Conservation (phyloP, 92 coral and sea anemone genomes). For the Palythoa grandiflora region DNA sequence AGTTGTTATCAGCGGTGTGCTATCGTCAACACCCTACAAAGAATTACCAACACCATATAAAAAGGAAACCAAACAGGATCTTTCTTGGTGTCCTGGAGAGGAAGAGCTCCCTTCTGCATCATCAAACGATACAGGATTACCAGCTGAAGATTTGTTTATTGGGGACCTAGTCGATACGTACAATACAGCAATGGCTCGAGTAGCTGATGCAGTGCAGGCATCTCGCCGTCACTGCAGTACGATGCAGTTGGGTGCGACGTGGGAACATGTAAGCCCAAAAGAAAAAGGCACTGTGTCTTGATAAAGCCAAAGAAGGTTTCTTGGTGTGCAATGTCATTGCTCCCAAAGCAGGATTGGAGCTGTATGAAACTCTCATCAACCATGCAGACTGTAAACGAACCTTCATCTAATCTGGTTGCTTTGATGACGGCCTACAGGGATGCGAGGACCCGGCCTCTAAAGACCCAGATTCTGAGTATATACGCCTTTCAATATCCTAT, state of each 20-base stretch:
- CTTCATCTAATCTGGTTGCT: slow-evolving; percentile 40
- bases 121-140: background rate
- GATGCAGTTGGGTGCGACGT: slow-evolving; percentile 4
- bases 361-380: slow-evolving; percentile 30
- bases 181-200: slow-evolving; percentile 32
- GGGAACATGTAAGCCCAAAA: slow-evolving; percentile 36
- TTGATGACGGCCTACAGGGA: slow-evolving; percentile 60
- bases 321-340: slow-evolving; percentile 43
- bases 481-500: no score
- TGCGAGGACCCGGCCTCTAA: slow-evolving; percentile 51
- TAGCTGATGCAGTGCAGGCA: slow-evolving; percentile 15
- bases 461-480: slow-evolving; percentile 60
- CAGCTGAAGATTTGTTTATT: background rate
- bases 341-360: slow-evolving; percentile 24
- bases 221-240: background rate
- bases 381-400: slow-evolving; percentile 18
- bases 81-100: slow-evolving; percentile 5
- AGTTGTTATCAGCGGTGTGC: background rate
- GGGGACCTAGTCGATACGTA: slow-evolving; percentile 17
- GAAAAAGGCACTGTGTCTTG: slow-evolving; percentile 44
- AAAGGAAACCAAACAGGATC: background rate
- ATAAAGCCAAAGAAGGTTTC: slow-evolving; percentile 51
- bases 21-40: background rate
- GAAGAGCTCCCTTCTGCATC: background rate
- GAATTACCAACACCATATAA: slow-evolving; percentile 13